Base-by-base conservation (phyloP, 2,797 vertebrate genomes). In the Anas bernieri region DNA sequence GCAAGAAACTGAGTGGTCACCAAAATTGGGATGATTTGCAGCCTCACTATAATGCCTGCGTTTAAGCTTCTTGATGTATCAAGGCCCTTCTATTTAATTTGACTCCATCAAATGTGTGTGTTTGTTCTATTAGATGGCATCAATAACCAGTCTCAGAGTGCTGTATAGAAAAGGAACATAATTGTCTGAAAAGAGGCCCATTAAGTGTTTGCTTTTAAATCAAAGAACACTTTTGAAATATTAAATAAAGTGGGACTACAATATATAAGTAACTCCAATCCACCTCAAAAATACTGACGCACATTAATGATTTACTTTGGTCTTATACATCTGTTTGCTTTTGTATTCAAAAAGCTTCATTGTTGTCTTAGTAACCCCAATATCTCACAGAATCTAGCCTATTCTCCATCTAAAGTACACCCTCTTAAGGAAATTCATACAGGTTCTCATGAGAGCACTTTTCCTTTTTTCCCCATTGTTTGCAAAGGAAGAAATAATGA, bases 301-400 rank as follows among this genome's bases (percentile, higher is more conserved):
- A 94, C 96, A 97, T 98, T 97, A 98, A 98, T 98, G 96, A 98
- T 98, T 98, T 95, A 98, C 98, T 94, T 66, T 28, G 15, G 62
- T 35, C 70, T 94, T 92, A 72, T 72, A 91, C 58, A 90, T 96
- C 96, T 98, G 4, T 98, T 98, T 98, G 97, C 95, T 96, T 85
- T 97, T 8, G 74, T 61, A 68, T 94, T 95, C 80, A 90, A 75
- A 93, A 95, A 3, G 70, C 69, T 86, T 67, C 94, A 54, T 31
- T 33, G 97, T 97, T 96, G 90, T 97, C 97, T 83, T 96, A 78
- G 97, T 35, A 96, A 98, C 97, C 68, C 6, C 10, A 93, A 67
- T 96, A 96, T 96, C 93, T 83, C 50, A 11, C 91, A 87, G 52
- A 84, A 81, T 96, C 92, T 41, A 87, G 46, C 70, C 96, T 95